Conservation (phyloP, 2,888 invertebrate genomes). For the Melanchra persicariae region DNA sequence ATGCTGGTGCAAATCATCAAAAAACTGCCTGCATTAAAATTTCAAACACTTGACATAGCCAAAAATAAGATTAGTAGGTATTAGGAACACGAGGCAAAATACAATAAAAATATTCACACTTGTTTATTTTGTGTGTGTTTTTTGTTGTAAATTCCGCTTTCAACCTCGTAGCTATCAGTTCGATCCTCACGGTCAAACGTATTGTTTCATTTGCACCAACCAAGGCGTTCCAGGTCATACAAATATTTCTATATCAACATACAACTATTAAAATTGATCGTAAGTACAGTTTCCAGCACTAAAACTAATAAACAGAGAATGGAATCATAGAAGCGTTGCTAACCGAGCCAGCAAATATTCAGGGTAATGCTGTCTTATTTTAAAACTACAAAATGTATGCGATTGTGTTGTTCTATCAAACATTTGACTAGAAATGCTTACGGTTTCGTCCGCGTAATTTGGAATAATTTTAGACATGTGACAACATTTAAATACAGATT, state of each 20-base stretch:
- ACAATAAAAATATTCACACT: background rate
- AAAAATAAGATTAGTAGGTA: background rate
- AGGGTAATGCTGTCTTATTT: conserved; percentile 15
- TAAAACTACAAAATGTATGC: conserved; percentile 2
- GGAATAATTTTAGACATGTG: conserved; percentile 18
- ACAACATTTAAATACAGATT: background rate
- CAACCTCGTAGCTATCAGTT: background rate
- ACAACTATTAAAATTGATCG: conserved; percentile 14
- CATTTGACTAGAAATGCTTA: conserved; percentile 53
- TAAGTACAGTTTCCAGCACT: conserved; percentile 37
- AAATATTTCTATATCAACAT: conserved; percentile 21
- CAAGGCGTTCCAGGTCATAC: conserved; percentile 4
- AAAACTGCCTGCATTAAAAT: background rate
- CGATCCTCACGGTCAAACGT: background rate
- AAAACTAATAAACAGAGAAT: conserved; percentile 23
- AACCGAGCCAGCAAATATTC: conserved; percentile 10
- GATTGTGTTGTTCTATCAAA: conserved; percentile 22
- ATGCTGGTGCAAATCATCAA: conserved; percentile 3
- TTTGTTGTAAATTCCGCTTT: background rate
- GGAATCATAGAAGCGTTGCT: conserved; percentile 19
- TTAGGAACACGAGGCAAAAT: too few species aligned
- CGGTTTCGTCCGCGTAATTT: conserved; percentile 33
- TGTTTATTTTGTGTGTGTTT: background rate
- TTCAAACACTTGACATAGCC: background rate
- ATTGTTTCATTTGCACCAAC: conserved; percentile 12